Percentiles rank a stretch among this genome's conserved stretches.
These are phyloP conservation scores for Hydrotaea diabolus DNA, from an alignment of 2,888 invertebrate genomes.

Conservation along the genomic window DNA sequence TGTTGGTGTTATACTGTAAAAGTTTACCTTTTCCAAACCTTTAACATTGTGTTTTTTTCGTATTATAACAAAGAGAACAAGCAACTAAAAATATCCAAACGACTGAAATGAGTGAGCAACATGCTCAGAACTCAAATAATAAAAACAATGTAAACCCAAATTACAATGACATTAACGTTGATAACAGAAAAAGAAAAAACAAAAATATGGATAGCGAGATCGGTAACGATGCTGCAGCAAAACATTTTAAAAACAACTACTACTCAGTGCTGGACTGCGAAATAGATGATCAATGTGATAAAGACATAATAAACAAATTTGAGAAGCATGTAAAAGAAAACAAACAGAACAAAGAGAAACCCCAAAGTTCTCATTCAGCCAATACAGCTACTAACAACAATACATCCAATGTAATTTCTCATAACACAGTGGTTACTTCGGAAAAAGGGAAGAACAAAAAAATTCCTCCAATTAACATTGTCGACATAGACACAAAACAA, in stretches of 20 bases:
- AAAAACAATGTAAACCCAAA: background rate
- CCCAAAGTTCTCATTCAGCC: background rate
- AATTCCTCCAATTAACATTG: background rate
- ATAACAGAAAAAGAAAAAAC: slow-evolving; percentile 23
- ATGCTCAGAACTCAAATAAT: background rate
- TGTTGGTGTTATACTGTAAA: background rate
- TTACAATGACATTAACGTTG: background rate
- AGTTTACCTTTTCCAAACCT: background rate
- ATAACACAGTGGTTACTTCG: too few relatives aligned
- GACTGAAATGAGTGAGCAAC: background rate
- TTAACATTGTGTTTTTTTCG: background rate
- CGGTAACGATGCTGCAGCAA: background rate
- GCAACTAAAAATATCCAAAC: background rate
- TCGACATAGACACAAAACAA: background rate
- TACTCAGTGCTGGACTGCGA: slow-evolving; percentile 34
- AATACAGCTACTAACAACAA: too few relatives aligned
- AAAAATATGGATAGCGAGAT: slow-evolving; percentile 16
- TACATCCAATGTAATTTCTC: too few relatives aligned
- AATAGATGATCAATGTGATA: slow-evolving; percentile 19
- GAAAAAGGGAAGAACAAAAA: background rate
- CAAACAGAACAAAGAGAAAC: background rate
- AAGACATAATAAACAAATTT: slow-evolving; percentile 18
- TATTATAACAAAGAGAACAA: background rate
- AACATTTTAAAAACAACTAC: slow-evolving; percentile 24
- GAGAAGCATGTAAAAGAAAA: slow-evolving; percentile 26